These are phyloP conservation scores for Tenthredo livida DNA, from an alignment of 2,888 invertebrate genomes.

Conservation along the genomic window DNA sequence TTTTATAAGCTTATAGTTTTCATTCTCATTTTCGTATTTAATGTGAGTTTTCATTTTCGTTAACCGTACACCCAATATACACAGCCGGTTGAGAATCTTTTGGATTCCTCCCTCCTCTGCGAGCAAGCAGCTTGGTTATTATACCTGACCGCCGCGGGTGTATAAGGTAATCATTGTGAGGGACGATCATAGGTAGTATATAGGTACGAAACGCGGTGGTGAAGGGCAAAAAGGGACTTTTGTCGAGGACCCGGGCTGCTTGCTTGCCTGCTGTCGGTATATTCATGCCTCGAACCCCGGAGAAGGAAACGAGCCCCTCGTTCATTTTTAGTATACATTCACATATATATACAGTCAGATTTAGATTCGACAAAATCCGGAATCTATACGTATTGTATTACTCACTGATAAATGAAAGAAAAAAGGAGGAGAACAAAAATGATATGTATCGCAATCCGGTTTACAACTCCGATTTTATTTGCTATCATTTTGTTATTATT, in stretches of 20 bases:
- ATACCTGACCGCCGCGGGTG: slow-evolving; percentile 14
- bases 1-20: no score
- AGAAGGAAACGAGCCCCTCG: not conserved
- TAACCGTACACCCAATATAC: no score
- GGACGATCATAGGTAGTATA: not conserved
- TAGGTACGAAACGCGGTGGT: not conserved
- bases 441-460: not conserved
- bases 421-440: not conserved
- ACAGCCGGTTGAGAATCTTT: slow-evolving; percentile 9
- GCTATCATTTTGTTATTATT: not conserved
- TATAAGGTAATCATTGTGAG: not conserved
- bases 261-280: slow-evolving; percentile 6
- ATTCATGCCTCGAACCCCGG: not conserved
- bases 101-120: not conserved
- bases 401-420: not conserved
- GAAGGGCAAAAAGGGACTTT: not conserved
- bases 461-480: not conserved
- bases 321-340: not conserved
- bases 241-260: not conserved
- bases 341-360: not conserved
- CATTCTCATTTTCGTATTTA: no score
- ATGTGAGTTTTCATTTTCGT: no score
- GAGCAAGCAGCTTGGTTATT: not conserved
- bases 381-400: not conserved
- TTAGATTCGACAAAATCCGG: not conserved